Evolutionary conservation across 1,140 invertebrate genomes (phyloP).

Genomic region (Drosophila navojoa): DNA sequence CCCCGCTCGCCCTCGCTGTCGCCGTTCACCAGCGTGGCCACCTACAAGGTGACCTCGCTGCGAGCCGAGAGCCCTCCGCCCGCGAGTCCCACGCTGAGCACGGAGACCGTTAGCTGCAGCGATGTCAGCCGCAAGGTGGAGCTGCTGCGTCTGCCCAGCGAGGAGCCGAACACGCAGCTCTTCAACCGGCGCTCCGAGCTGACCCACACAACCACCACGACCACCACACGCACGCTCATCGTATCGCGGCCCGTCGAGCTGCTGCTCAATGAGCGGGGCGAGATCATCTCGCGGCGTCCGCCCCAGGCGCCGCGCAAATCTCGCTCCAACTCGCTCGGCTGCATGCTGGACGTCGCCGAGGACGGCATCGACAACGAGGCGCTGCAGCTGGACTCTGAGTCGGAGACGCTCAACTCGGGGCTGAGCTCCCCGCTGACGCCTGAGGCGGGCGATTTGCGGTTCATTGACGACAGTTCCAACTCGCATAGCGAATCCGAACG

Average conservation of each 20-base stretch:
- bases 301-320: conserved; percentile 53
- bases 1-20: conserved; percentile 62
- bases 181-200: conserved; percentile 57
- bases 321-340: conserved; percentile 76
- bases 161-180: conserved; percentile 42
- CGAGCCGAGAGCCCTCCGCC: conserved; percentile 55
- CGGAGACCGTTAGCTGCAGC: conserved; percentile 47
- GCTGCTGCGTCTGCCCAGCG: conserved; percentile 52
- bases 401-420: conserved; percentile 21
- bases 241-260: conserved; percentile 72
- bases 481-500: conserved; percentile 76
- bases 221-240: conserved; percentile 66
- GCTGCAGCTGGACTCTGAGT: conserved; percentile 36
- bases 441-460: conserved; percentile 65
- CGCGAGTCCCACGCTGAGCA: conserved; percentile 64
- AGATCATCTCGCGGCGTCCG: conserved; percentile 59
- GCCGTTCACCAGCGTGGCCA: conserved; percentile 66
- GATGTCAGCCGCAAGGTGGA: conserved; percentile 55
- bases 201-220: conserved; percentile 63
- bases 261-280: conserved; percentile 70
- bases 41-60: conserved; percentile 50
- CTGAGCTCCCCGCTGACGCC: conserved; percentile 56
- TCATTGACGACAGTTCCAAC: conserved; percentile 79
- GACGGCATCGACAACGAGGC: conserved; percentile 43
- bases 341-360: conserved; percentile 60